Percentiles rank a stretch among this genome's conserved stretches.
Evolutionary conservation across 2,888 invertebrate species (phyloP).

Genomic region (Marronus borbonicus): DNA sequence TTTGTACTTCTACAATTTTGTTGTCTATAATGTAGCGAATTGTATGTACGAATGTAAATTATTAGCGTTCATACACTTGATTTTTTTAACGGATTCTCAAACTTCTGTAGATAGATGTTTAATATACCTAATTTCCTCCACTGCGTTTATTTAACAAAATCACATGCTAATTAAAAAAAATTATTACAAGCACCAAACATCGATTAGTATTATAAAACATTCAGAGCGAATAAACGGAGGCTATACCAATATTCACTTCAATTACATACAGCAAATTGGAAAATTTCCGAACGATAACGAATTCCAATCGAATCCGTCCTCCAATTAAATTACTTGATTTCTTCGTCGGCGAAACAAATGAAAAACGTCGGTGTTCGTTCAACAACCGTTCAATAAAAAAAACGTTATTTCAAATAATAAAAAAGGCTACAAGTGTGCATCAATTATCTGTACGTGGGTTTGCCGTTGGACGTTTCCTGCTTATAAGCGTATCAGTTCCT

Average conservation of each 20-base stretch:
- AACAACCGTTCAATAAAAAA: not conserved
- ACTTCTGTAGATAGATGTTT: too few species aligned
- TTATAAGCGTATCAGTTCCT: conserved; percentile 5
- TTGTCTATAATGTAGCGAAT: too few species aligned
- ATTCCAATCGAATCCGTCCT: conserved; percentile 22
- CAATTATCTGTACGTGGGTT: conserved; percentile 13
- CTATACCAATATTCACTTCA: not conserved
- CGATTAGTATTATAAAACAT: not conserved
- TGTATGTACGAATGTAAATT: too few species aligned
- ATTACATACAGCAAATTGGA: not conserved
- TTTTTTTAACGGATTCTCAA: too few species aligned
- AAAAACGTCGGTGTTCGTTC: conserved; percentile 21
- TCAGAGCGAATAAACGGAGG: not conserved
- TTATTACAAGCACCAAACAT: too few species aligned
- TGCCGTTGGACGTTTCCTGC: not conserved
- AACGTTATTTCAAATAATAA: conserved; percentile 11
- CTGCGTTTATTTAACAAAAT: too few species aligned
- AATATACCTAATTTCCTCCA: too few species aligned
- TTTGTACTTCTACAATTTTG: too few species aligned
- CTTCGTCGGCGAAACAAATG: not conserved
- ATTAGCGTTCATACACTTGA: too few species aligned
- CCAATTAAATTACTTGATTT: conserved; percentile 22
- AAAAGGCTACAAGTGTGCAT: conserved; percentile 12
- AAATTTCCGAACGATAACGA: conserved; percentile 20
- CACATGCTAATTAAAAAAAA: too few species aligned